These are phyloP conservation scores for Sterrhoptilus dennistouni DNA, from an alignment of 2,113 vertebrate genomes.

Conservation along the genomic window DNA sequence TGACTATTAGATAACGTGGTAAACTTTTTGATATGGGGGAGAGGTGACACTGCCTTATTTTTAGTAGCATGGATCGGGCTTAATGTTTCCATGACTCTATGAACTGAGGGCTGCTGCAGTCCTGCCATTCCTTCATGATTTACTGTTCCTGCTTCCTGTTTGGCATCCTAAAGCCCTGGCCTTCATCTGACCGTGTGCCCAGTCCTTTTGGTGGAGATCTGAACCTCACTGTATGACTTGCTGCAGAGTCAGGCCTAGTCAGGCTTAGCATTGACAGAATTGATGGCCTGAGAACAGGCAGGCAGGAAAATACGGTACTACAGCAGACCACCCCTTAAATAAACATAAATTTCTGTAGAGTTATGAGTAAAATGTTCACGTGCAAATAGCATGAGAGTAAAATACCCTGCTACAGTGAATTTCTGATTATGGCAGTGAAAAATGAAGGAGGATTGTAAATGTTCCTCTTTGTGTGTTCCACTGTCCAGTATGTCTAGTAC, in stretches of 20 bases:
- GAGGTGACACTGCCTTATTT: slow-evolving; percentile 8
- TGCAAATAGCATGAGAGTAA: neutral
- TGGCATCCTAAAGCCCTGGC: neutral
- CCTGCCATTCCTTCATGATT: slow-evolving; percentile 32
- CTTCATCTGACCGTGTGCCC: neutral
- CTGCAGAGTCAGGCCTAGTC: neutral
- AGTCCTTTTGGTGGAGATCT: neutral
- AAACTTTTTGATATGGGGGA: neutral
- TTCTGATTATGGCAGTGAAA: neutral
- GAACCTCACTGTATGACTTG: neutral
- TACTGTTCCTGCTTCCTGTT: slow-evolving; percentile 28
- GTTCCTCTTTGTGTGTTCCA: neutral
- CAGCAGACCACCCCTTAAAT: neutral
- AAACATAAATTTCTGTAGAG: neutral
- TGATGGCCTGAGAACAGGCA: neutral
- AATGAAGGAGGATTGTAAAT: neutral
- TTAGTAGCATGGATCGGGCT: neutral
- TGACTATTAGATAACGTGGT: neutral
- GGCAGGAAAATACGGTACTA: neutral
- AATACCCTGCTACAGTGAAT: neutral
- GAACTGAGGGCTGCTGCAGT: neutral
- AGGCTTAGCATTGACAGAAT: neutral
- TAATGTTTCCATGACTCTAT: neutral
- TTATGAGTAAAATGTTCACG: neutral
- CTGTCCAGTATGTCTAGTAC: neutral